phyloP scores from a whole-genome alignment of 2,797 vertebrate genomes.

The Astyanax mexicanus region DNA sequence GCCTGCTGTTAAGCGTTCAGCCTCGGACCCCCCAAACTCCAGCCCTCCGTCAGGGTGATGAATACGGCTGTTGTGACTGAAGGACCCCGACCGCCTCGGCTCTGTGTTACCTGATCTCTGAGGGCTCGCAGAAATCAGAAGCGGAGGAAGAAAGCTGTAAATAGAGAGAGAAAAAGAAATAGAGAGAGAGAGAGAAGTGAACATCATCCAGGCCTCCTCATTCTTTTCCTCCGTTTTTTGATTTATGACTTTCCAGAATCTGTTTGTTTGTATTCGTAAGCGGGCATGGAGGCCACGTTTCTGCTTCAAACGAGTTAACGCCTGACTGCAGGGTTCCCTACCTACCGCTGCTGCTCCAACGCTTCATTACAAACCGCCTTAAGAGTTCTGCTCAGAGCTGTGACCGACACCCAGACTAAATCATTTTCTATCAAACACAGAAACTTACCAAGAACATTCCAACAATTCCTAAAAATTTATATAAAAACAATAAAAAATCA shows the following conservation, averaged over 20 bases:
- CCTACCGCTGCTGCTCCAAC: constrained; percentile 64
- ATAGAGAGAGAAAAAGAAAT: constrained; percentile 29
- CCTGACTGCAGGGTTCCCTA: constrained; percentile 60
- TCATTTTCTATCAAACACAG: constrained; percentile 23
- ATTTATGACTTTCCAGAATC: constrained; percentile 68
- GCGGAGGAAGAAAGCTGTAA: constrained; percentile 39
- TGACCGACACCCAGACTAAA: constrained; percentile 65
- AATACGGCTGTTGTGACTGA: constrained; percentile 86
- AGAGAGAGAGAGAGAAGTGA: constrained; percentile 50
- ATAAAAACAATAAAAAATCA: no score
- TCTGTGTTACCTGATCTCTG: constrained; percentile 50
- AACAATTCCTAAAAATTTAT: not conserved
- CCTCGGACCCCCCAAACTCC: constrained; percentile 61
- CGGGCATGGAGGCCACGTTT: constrained; percentile 66
- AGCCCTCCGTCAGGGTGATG: constrained; percentile 80
- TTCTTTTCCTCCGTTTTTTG: constrained; percentile 49
- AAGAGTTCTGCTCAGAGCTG: constrained; percentile 64
- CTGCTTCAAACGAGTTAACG: constrained; percentile 69
- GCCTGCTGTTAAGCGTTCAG: constrained; percentile 71
- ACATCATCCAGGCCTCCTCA: constrained; percentile 50
- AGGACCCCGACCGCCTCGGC: constrained; percentile 65
- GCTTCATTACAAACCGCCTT: constrained; percentile 68
- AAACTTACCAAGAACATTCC: not conserved
- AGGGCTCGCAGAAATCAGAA: constrained; percentile 36
- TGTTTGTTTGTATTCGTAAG: constrained; percentile 78